Evolutionary conservation across 2,113 vertebrate species (phyloP).

Genomic region (Donacobius atricapilla): DNA sequence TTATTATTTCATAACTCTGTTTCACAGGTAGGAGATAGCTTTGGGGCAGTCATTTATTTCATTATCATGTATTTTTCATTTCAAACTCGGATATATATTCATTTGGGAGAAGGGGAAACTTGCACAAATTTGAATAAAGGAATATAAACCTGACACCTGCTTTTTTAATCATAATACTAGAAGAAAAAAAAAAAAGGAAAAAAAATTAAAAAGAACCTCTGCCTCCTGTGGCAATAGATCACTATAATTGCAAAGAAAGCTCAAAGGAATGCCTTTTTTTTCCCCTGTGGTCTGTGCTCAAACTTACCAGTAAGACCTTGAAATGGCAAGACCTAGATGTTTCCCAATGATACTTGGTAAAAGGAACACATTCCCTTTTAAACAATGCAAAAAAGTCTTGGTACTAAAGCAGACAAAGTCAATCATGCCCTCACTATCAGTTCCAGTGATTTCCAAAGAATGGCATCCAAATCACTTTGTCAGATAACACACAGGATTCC

Average conservation of each 20-base stretch:
- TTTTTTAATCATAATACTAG: background rate
- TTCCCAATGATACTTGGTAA: background rate
- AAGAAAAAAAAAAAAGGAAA: rapidly evolving
- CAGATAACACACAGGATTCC: background rate
- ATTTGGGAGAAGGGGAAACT: background rate
- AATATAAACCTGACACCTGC: background rate
- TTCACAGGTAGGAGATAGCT: conserved; percentile 49
- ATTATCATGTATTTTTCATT: conserved; percentile 49
- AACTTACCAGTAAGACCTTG: background rate
- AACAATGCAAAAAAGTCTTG: background rate
- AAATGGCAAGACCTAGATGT: background rate
- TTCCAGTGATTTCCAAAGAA: background rate
- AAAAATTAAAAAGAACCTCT: background rate
- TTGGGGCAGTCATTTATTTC: conserved; percentile 34
- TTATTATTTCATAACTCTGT: conserved; percentile 50
- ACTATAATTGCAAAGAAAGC: background rate
- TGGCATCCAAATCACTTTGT: background rate
- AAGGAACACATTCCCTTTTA: background rate
- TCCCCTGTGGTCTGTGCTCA: background rate
- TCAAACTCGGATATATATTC: background rate
- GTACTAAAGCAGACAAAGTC: background rate
- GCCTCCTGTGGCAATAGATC: background rate
- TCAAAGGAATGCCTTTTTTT: background rate
- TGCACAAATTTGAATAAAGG: background rate
- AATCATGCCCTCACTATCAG: background rate